These are phyloP conservation scores for Protaetia brevitarsis DNA, from an alignment of 1,140 invertebrate genomes.

Conservation along the genomic window DNA sequence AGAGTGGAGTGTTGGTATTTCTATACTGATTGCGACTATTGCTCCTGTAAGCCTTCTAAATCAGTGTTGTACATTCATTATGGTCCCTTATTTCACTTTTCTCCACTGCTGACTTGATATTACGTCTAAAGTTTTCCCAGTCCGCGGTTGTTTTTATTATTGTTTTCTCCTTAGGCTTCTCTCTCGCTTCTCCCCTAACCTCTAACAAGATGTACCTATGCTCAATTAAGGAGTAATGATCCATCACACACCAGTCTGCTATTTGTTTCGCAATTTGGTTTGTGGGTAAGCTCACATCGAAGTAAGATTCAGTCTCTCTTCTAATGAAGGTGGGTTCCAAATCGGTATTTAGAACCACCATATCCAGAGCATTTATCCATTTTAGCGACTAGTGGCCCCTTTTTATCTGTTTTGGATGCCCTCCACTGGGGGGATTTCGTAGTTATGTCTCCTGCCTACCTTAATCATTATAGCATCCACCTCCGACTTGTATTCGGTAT, in stretches of 20 bases:
- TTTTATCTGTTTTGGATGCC: background rate
- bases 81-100: background rate
- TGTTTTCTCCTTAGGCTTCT: background rate
- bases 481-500: background rate
- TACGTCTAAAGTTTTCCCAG: background rate
- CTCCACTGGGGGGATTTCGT: constrained; percentile 25
- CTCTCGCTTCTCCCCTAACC: background rate
- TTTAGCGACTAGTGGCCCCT: constrained; percentile 6
- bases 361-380: background rate
- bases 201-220: background rate
- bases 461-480: constrained; percentile 4
- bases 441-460: constrained; percentile 20
- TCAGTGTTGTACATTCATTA: background rate
- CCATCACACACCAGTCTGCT: background rate
- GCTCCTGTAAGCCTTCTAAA: background rate
- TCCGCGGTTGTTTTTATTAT: background rate
- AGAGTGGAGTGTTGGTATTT: background rate
- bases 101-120: background rate
- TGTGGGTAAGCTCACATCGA: background rate
- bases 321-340: constrained; percentile 7
- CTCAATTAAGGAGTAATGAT: no score
- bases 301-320: background rate
- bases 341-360: background rate
- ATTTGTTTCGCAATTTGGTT: background rate
- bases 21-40: background rate